Evolutionary conservation across 2,797 vertebrate genomes (phyloP).

Genomic region (Neostethus bicornis): DNA sequence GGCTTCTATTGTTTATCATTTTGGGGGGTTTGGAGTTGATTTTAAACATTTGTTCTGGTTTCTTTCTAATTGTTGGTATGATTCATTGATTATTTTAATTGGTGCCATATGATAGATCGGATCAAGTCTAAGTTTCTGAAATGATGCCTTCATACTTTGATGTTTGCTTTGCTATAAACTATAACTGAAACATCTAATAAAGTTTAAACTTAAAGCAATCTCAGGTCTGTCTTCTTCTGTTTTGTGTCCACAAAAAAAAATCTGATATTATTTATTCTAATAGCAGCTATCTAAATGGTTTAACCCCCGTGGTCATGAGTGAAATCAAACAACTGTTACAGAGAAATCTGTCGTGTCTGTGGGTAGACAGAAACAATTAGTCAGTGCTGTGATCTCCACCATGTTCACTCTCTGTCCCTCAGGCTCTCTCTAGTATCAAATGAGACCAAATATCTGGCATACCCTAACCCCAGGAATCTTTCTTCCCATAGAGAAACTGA

Average conservation of each 20-base stretch:
- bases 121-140: constrained; percentile 80
- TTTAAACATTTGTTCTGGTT: constrained; percentile 51
- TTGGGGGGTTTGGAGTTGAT: constrained; percentile 56
- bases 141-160: constrained; percentile 90
- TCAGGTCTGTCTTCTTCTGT: constrained; percentile 35
- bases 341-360: constrained; percentile 37
- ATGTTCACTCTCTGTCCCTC: constrained; percentile 33
- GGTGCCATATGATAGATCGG: constrained; percentile 82
- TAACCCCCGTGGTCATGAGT: constrained; percentile 12
- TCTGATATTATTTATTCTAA: constrained; percentile 7
- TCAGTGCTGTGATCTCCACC: constrained; percentile 55
- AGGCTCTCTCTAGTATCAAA: constrained; percentile 44
- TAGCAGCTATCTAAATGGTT: constrained; percentile 3
- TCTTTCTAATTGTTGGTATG: constrained; percentile 68
- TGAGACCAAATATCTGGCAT: constrained; percentile 44
- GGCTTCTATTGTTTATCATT: constrained; percentile 78
- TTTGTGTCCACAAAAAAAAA: too few relatives aligned
- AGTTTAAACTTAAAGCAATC: constrained; percentile 71
- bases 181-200: constrained; percentile 83
- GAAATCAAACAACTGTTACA: constrained; percentile 35
- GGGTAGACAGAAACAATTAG: constrained; percentile 54
- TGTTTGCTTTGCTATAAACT: constrained; percentile 96
- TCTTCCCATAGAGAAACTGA: constrained; percentile 25
- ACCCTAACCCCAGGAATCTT: constrained; percentile 28
- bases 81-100: constrained; percentile 81